Evolutionary conservation across 2,888 invertebrate species (phyloP).

Genomic region (Polydrusus pterygomalis): DNA sequence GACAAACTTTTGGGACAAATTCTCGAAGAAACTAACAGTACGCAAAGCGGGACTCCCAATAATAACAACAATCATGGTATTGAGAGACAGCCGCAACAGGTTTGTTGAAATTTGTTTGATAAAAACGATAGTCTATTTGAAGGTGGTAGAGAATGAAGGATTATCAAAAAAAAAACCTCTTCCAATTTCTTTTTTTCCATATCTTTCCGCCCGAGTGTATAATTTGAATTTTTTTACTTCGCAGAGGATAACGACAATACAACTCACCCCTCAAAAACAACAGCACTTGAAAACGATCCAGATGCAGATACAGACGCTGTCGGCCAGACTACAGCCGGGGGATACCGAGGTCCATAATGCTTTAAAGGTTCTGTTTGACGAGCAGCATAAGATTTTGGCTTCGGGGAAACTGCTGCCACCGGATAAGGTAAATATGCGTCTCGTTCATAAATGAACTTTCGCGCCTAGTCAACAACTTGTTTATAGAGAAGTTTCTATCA

Average conservation of each 20-base stretch:
- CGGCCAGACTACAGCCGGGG: constrained; percentile 73
- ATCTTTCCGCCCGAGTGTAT: too few relatives aligned
- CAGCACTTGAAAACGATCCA: constrained; percentile 78
- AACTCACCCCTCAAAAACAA: constrained; percentile 83
- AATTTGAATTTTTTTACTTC: not conserved
- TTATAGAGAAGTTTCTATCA: too few relatives aligned
- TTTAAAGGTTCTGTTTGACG: constrained; percentile 75
- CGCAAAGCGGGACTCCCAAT: constrained; percentile 43
- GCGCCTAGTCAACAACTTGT: too few relatives aligned
- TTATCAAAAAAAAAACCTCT: too few relatives aligned
- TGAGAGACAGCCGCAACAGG: constrained; percentile 59
- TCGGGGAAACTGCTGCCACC: constrained; percentile 82
- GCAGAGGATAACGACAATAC: constrained; percentile 83
- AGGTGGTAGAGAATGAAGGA: too few relatives aligned
- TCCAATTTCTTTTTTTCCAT: too few relatives aligned
- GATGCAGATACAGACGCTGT: constrained; percentile 80
- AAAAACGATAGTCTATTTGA: too few relatives aligned
- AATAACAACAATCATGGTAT: constrained; percentile 58
- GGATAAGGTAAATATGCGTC: constrained; percentile 64
- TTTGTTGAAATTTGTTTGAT: constrained; percentile 29
- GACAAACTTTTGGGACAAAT: constrained; percentile 69
- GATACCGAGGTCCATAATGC: constrained; percentile 69
- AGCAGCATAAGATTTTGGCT: constrained; percentile 82
- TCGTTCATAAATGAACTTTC: too few relatives aligned
- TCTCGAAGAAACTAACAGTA: constrained; percentile 64